Evolutionary conservation across 2,113 vertebrate genomes (phyloP).

Genomic region (Corythornis madagascariensis): DNA sequence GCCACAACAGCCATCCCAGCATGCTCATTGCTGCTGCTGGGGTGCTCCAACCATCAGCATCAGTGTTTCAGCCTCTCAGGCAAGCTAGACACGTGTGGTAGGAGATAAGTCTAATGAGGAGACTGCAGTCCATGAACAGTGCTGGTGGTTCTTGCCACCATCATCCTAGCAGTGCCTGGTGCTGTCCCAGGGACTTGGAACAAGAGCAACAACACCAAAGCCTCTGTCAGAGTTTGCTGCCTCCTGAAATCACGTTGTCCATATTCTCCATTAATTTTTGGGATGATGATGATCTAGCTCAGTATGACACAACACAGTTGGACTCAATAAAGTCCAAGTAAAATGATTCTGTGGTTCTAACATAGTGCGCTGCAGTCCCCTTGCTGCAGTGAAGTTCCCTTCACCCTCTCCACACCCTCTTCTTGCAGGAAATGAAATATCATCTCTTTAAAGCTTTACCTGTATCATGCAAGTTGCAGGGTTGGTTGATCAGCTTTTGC

Average conservation of each 20-base stretch:
- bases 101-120: not conserved
- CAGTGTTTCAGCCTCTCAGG: accelerated
- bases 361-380: not conserved
- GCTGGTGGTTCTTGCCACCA: not conserved
- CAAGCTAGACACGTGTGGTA: not conserved
- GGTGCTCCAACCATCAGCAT: too few relatives aligned
- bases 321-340: not conserved
- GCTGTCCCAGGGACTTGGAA: not conserved
- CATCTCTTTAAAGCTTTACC: not conserved
- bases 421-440: not conserved
- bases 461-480: not conserved
- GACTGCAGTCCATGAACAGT: accelerated
- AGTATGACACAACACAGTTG: not conserved
- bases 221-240: not conserved
- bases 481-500: not conserved
- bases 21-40: too few relatives aligned
- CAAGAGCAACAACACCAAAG: not conserved
- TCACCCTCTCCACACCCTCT: not conserved
- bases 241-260: not conserved
- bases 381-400: not conserved
- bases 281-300: not conserved
- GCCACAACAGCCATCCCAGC: not conserved
- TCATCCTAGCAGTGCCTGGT: too few relatives aligned
- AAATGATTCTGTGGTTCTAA: not conserved
- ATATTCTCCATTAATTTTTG: not conserved